Conservation (phyloP, 2,797 vertebrate species). For the Halcyon badia region DNA sequence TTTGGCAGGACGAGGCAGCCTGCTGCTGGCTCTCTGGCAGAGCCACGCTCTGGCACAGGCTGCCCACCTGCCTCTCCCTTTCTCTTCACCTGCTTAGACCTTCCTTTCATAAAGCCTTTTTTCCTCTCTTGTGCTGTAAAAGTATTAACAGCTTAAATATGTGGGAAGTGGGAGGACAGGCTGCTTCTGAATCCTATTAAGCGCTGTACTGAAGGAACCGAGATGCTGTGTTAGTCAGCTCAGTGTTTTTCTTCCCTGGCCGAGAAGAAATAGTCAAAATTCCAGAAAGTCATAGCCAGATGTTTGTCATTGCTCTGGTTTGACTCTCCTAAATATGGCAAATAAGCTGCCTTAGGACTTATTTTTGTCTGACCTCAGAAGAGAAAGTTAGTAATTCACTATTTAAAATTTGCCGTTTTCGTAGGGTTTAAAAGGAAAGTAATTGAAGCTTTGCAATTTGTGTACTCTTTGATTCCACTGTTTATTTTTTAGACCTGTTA, state of each 20-base stretch:
- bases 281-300: constrained; percentile 81
- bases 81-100: background rate
- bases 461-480: constrained; percentile 16
- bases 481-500: constrained; percentile 52
- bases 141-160: constrained; percentile 67
- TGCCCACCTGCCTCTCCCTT: background rate
- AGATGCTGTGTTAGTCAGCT: constrained; percentile 43
- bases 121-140: background rate
- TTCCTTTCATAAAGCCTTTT: background rate
- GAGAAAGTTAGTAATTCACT: constrained; percentile 75
- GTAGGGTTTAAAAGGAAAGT: constrained; percentile 46
- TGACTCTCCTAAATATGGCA: constrained; percentile 79
- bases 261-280: constrained; percentile 78
- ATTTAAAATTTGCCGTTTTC: constrained; percentile 53
- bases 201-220: background rate
- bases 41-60: background rate
- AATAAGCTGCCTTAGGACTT: constrained; percentile 60
- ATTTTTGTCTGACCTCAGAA: constrained; percentile 75
- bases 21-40: background rate
- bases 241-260: constrained; percentile 61
- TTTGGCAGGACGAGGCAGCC: background rate
- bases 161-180: constrained; percentile 26
- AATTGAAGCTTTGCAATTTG: constrained; percentile 39
- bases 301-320: constrained; percentile 74
- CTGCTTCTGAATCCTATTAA: constrained; percentile 63